Base-by-base conservation (phyloP, 2,113 vertebrate species). In the Euleptes europaea region DNA sequence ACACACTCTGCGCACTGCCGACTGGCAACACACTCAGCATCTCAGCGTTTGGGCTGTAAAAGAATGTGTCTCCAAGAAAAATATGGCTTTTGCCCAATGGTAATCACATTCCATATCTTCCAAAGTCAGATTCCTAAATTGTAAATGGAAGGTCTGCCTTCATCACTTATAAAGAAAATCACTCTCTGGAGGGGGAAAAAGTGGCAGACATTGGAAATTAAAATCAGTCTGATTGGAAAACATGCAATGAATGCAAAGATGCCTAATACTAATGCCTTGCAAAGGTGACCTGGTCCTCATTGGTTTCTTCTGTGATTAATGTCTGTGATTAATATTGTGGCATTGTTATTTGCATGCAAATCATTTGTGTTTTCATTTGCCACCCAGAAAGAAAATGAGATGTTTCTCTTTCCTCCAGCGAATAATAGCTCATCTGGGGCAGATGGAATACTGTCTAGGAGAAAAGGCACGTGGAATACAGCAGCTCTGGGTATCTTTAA, bases 61-160 rank as follows among this genome's bases (percentile, higher is more conserved):
- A 81, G 17, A 40, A 51, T 40, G 63, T 21, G 44, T 85, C 38
- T 83, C 79, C 83, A 86, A 80, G 84, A 86, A 35, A 89, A 80
- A 83, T 14, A 31, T 8, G 5, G 60, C 69, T 83, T 57, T 40
- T 84, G 33, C 65, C 67, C 1, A 63, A 0, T 0, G 69, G 78
- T 84, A 31, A 89, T 78, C 87, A 35, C 70, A 33, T 89, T 80
- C 83, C 69, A 0, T 21, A 40, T 54, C 72, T 90, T 21, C 86
- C 82, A 38, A 40, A 0, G 1, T 87, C 86, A 87, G 26, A 57
- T 14, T 78, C 79, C 85, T 66, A 92, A 90, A 76, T 82, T 13
- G 5, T 85, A 86, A 91, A 15, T 67, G 0, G 0, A 75, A 73
- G 81, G 74, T 80, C 84, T 70, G n/a, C 38, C 67, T 78, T 47